Evolutionary conservation across 2,797 vertebrate species (phyloP).

Genomic region (Cirrhinus molitorella): DNA sequence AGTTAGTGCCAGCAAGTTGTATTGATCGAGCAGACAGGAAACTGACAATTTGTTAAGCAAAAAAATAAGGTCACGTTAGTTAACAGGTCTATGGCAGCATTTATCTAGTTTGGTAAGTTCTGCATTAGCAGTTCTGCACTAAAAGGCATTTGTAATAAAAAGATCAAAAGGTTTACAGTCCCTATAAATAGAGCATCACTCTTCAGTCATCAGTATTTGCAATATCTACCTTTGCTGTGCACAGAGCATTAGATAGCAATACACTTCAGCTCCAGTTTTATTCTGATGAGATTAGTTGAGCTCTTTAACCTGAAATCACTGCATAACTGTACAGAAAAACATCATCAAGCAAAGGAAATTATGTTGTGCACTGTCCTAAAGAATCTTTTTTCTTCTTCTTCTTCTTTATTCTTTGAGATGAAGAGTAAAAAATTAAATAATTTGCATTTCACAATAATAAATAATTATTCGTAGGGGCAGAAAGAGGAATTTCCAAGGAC

Average conservation of each 20-base stretch:
- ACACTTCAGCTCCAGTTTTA: not conserved
- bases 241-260: not conserved
- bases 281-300: not conserved
- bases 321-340: not conserved
- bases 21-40: not conserved
- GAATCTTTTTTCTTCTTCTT: not conserved
- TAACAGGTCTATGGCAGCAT: not conserved
- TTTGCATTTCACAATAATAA: not conserved
- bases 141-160: constrained; percentile 13
- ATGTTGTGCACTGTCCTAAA: not conserved
- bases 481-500: not conserved
- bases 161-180: not conserved
- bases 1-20: not conserved
- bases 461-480: not conserved
- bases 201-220: not conserved
- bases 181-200: not conserved
- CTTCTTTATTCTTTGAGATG: not conserved
- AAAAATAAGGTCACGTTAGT: not conserved
- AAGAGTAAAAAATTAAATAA: not conserved
- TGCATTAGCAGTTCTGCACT: not conserved
- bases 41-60: not conserved
- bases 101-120: constrained; percentile 10
- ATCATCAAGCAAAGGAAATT: not conserved
- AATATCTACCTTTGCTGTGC: not conserved
- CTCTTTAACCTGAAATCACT: not conserved